These are phyloP conservation scores for Coelopa pilipes DNA, from an alignment of 2,888 invertebrate genomes.

Conservation along the genomic window DNA sequence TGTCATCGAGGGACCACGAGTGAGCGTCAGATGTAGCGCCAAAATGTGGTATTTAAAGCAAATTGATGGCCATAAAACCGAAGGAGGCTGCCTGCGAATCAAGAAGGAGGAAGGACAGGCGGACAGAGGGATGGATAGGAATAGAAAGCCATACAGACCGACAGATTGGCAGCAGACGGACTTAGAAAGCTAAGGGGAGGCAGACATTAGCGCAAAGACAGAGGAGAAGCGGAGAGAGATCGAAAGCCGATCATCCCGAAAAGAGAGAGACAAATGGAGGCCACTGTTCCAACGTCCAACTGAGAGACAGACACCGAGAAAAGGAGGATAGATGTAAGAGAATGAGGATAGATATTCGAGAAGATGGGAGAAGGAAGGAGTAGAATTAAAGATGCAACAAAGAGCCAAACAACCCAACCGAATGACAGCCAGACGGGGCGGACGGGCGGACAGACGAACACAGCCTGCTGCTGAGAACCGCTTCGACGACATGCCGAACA, in stretches of 20 bases:
- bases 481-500: not conserved
- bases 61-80: conserved; percentile 59
- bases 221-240: too few relatives aligned
- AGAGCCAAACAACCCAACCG: not conserved
- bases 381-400: not conserved
- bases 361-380: too few relatives aligned
- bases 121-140: not conserved
- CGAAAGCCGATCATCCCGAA: too few relatives aligned
- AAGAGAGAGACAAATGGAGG: too few relatives aligned
- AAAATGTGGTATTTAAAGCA: conserved; percentile 57
- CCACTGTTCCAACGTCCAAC: too few relatives aligned
- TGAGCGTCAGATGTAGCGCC: conserved; percentile 39
- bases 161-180: not conserved
- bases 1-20: not conserved
- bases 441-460: too few relatives aligned
- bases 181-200: too few relatives aligned
- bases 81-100: conserved; percentile 56
- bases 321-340: too few relatives aligned
- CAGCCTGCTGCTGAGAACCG: not conserved
- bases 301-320: too few relatives aligned
- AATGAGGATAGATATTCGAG: too few relatives aligned
- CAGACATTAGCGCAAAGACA: too few relatives aligned
- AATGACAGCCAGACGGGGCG: not conserved
- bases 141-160: not conserved
- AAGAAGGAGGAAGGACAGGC: not conserved